Base-by-base conservation (phyloP, 2,113 vertebrate species). In the Anseranas semipalmata region DNA sequence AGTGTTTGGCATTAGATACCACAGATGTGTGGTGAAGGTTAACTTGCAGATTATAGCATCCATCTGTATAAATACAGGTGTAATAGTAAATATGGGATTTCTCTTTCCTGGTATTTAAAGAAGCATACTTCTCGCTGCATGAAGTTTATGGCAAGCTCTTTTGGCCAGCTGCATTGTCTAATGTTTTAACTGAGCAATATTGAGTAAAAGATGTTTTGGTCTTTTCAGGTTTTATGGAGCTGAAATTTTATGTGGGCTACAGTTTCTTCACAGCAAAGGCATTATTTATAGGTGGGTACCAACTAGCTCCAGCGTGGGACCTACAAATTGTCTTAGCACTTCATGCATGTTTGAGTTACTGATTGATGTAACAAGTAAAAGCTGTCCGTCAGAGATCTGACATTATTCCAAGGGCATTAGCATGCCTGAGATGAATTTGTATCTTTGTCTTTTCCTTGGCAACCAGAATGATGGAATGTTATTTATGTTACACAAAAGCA, bases 191-290 rank as follows among this genome's bases (percentile, higher is more conserved):
- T 66, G 50, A 87, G 24, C 3, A 1, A 78, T 67, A 18, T 30
- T 16, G 9, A 74, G 63, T 66, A 59, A 91, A 78, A 71, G 19
- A 10, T n/a, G 41, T 96, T 93, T 97, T 90, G 56, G 6, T 76
- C 77, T 93, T 94, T 91, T 18, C 97, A 99, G 99, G 98, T 99
- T 99, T 97, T 99, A 99, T 28, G 98, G 98, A 43, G 99, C 99
- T 48, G 99, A 99, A 98, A 99, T 99, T 87, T 85, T 99, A 75
- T 99, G 99, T 94, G 99, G 99, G 33, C 98, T 99, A 35, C 99
- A 99, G 98, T 99, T 99, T 95, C 98, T 99, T 59, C 99, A 99
- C 95, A 98, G 98, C 90, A 99, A 99, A 98, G 99, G 99, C 58
- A 99, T 99, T 96, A 99, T 99, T 97, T 99, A 99, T 98, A 99